Evolutionary conservation across 92 coral and sea anemone species (phyloP).

Genomic region (Palythoa grandis): DNA sequence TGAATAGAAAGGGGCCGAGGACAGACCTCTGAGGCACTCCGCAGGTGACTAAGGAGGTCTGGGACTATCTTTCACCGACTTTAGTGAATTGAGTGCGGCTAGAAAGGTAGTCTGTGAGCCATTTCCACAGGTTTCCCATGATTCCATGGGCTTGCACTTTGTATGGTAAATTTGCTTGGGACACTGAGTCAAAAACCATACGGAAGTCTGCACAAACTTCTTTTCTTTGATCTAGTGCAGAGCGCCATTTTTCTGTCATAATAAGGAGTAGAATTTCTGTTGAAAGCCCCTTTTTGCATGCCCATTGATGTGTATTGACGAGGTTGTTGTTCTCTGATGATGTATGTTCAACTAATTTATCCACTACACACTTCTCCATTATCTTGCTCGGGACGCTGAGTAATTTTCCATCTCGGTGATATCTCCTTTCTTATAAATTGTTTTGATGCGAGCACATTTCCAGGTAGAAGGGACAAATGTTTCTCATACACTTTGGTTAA

Average conservation of each 20-base stretch:
- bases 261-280: not conserved
- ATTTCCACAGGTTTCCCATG: slow-evolving; percentile 28
- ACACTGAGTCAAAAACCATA: slow-evolving; percentile 34
- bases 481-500: slow-evolving; percentile 1
- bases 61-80: slow-evolving; percentile 36
- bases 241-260: slow-evolving; percentile 17
- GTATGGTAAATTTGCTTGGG: slow-evolving; percentile 16
- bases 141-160: slow-evolving; percentile 29
- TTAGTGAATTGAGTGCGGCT: slow-evolving; percentile 45
- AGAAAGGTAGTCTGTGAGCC: slow-evolving; percentile 42
- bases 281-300: slow-evolving; percentile 26
- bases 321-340: slow-evolving; percentile 1
- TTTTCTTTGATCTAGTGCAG: slow-evolving; percentile 13
- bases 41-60: slow-evolving; percentile 42
- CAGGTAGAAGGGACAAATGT: slow-evolving; percentile 41
- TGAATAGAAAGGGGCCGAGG: slow-evolving; percentile 52
- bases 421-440: slow-evolving; percentile 52
- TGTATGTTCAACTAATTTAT: slow-evolving; percentile 23
- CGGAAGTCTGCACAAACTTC: slow-evolving; percentile 13
- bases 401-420: slow-evolving; percentile 46
- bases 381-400: slow-evolving; percentile 49
- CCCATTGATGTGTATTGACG: slow-evolving; percentile 2
- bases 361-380: slow-evolving; percentile 47
- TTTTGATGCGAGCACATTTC: slow-evolving; percentile 48
- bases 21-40: slow-evolving; percentile 49